Evolutionary conservation across 1,140 invertebrate genomes (phyloP).

Genomic region (Cyclina sinensis): DNA sequence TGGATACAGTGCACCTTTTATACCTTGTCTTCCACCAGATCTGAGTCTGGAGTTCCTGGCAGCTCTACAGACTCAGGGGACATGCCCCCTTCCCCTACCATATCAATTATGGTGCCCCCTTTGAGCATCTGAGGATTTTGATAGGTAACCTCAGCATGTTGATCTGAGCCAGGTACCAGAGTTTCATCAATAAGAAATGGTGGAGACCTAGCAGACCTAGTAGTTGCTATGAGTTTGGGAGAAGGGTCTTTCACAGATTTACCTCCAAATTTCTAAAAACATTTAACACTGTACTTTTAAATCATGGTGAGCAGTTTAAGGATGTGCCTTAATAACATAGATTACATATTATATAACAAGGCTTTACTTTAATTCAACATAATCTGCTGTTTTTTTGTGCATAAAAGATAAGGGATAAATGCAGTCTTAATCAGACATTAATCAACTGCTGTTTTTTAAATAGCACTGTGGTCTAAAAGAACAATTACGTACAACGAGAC

Average conservation of each 20-base stretch:
- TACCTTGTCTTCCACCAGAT: conserved; percentile 15
- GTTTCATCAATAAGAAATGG: background rate
- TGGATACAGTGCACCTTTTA: background rate
- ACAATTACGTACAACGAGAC: too few relatives aligned
- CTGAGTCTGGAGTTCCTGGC: background rate
- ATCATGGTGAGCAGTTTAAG: too few relatives aligned
- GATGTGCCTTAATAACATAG: background rate
- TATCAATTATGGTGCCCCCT: conserved; percentile 7
- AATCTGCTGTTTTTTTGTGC: background rate
- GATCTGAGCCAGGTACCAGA: background rate
- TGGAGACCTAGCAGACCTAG: conserved; percentile 1
- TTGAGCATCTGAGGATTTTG: conserved; percentile 23
- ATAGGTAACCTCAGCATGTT: background rate
- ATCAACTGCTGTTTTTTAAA: too few relatives aligned
- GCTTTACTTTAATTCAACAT: background rate
- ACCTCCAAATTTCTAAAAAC: background rate
- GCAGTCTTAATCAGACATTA: too few relatives aligned
- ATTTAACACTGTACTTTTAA: background rate
- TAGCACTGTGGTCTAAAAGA: too few relatives aligned
- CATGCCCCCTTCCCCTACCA: background rate
- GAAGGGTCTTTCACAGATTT: background rate
- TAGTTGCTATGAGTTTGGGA: background rate
- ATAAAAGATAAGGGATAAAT: too few relatives aligned
- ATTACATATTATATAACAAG: background rate
- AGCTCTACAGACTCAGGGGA: background rate